phyloP scores from a whole-genome alignment of 2,888 invertebrate genomes.

The Rhagonycha fulva region DNA sequence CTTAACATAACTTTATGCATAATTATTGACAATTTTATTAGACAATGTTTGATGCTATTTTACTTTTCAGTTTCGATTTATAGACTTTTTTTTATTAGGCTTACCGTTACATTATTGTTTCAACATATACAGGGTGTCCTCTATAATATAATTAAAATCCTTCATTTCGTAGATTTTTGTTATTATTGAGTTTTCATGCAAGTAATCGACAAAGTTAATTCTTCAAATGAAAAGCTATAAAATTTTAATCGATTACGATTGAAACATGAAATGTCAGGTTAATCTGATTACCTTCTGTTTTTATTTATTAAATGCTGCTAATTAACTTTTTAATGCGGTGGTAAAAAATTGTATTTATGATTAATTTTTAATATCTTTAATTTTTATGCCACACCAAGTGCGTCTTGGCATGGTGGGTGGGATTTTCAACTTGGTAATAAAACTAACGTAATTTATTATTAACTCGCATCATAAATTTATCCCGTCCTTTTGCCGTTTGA shows the following conservation, averaged over 20 bases:
- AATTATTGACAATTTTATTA: conserved; percentile 13
- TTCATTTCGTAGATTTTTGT: neutral
- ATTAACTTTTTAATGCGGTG: neutral
- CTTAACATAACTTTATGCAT: conserved; percentile 8
- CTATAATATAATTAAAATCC: neutral
- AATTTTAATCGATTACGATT: neutral
- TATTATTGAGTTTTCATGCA: neutral
- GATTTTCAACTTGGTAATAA: conserved; percentile 14
- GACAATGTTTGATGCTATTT: neutral
- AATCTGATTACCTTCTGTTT: neutral
- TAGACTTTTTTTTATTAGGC: neutral
- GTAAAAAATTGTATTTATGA: neutral
- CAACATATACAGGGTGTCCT: neutral
- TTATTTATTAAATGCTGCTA: neutral
- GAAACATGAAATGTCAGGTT: neutral
- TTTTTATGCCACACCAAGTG: neutral
- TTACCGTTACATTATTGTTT: neutral
- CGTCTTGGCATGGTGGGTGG: conserved; percentile 20
- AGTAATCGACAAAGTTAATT: neutral
- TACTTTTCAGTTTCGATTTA: neutral
- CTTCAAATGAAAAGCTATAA: neutral
- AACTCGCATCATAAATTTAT: conserved; percentile 19
- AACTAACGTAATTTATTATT: conserved; percentile 24
- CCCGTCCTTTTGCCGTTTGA: conserved; percentile 6
- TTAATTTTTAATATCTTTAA: neutral